Base-by-base conservation (phyloP, 2,797 vertebrate species). In the Acanthurus lineatus region DNA sequence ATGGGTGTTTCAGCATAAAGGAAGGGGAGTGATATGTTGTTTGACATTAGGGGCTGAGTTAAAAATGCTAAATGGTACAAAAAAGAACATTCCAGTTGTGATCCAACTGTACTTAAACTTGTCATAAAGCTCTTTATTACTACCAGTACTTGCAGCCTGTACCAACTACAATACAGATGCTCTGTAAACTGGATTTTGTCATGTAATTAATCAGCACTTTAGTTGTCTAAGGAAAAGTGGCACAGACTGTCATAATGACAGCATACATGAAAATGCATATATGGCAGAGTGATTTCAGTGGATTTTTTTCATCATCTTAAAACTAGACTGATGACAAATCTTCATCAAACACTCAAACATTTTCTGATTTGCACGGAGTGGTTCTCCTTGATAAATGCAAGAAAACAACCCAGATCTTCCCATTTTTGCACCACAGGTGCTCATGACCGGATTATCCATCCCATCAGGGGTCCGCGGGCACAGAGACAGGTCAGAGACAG, bases 401-500 rank as follows among this genome's bases (percentile, higher is more conserved):
- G 74, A 86, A 88, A 87, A 84, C 81, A 89, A 63, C 59, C 66
- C 51, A 64, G 77, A 82, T 87, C 73, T 88, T 83, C 75, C 74
- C 73, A 53, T 83, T 70, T 81, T 76, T 80, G 82, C 89, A 19
- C 90, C 81, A 63, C 91, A 89, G 86, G 88, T 88, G 88, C 85
- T 88, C 81, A 76, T 89, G 81, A 82, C 87, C 66, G 79, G 90
- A 92, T 93, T 91, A 93, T 87, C 83, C 63, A 0, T 86, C 90
- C 49, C 86, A 53, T 84, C 81, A 32, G 91, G 89, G 87, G 88
- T 83, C 71, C 45, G 51, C 28, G 80, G 89, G 70, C 86, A 86
- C 81, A 89, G 87, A 93, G 86, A 86, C 84, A 87, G 90, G 82
- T 89, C 88, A 92, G 86, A 90, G 87, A 88, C 87, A 70, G 77